These are phyloP conservation scores for Cuniculus paca DNA, from an alignment of 2,797 vertebrate species.

Conservation along the genomic window DNA sequence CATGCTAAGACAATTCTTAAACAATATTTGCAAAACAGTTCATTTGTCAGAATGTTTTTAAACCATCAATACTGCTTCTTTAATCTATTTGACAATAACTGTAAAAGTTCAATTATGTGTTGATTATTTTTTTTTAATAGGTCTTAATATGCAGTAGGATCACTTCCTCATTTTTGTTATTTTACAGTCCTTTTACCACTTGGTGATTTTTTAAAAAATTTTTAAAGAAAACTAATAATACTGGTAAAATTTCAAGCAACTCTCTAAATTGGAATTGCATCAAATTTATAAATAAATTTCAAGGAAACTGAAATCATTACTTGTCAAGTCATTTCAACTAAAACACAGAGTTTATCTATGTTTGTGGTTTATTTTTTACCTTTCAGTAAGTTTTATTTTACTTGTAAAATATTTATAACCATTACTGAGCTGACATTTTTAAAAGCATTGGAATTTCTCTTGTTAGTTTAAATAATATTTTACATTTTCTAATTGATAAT, in stretches of 20 bases:
- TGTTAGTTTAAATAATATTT: neutral
- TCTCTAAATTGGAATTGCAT: neutral
- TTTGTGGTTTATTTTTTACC: neutral
- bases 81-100: neutral
- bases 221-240: neutral
- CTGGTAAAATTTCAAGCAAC: neutral
- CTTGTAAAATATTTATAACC: neutral
- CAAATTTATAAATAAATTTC: constrained; percentile 15
- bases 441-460: neutral
- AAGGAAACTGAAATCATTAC: neutral
- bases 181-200: neutral
- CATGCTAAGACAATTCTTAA: neutral
- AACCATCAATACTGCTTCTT: neutral
- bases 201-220: neutral
- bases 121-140: neutral
- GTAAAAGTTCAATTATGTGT: neutral
- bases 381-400: constrained; percentile 34
- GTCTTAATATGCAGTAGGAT: neutral
- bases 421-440: neutral
- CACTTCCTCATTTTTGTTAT: neutral
- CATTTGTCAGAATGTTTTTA: neutral
- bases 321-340: neutral
- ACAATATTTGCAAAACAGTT: neutral
- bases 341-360: neutral
- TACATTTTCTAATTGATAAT: neutral